Percentiles rank a stretch among this genome's conserved stretches.
Evolutionary conservation across 1,140 invertebrate genomes (phyloP).

Genomic region (Diorhabda sublineata): DNA sequence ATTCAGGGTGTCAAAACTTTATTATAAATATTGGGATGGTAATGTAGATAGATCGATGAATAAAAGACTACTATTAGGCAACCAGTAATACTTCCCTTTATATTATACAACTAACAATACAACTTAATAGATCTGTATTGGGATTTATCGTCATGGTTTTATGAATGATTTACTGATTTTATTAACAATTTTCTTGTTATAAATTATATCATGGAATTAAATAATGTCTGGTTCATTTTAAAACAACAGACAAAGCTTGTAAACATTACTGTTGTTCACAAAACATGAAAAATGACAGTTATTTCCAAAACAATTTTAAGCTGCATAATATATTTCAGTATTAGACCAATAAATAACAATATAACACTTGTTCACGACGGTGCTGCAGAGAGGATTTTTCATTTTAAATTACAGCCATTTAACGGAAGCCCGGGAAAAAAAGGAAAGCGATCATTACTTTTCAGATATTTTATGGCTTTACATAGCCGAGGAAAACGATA

Average conservation of each 20-base stretch:
- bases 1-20: too few relatives aligned
- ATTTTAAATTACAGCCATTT: constrained; percentile 27
- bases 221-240: not conserved
- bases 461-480: constrained; percentile 19
- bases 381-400: constrained; percentile 20
- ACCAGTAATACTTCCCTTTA: too few relatives aligned
- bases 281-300: constrained; percentile 12
- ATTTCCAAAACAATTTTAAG: constrained; percentile 11
- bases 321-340: constrained; percentile 15
- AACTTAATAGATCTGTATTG: too few relatives aligned
- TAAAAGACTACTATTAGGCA: too few relatives aligned
- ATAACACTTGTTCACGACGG: constrained; percentile 26
- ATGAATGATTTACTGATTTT: not conserved
- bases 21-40: too few relatives aligned
- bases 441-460: constrained; percentile 16
- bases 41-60: too few relatives aligned
- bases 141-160: too few relatives aligned
- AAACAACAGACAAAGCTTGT: too few relatives aligned
- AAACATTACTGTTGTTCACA: not conserved
- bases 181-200: not conserved
- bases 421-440: constrained; percentile 8
- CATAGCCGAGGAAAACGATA: not conserved
- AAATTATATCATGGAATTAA: not conserved
- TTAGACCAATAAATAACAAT: constrained; percentile 25
- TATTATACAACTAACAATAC: too few relatives aligned